Evolutionary conservation across 2,888 invertebrate species (phyloP), one percentile per base, ranked within the genome.

Genomic region (Fissipunctia ypsillon): DNA sequence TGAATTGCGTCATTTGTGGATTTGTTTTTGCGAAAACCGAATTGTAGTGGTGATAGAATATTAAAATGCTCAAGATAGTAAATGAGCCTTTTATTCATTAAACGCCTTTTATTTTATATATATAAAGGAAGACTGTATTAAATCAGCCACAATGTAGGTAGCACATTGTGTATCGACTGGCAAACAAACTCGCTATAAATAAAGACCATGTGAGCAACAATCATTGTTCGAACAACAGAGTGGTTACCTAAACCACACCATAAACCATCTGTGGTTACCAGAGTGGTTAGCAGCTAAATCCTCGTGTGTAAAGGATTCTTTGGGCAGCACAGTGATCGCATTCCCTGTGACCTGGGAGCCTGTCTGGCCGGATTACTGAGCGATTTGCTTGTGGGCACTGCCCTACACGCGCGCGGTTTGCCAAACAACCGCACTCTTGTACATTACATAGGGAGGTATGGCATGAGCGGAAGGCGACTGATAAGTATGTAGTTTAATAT

Each of bases 341-440:
- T 64, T 54, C 61, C 82, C 65, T 14, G 81, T n/a, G 57, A 50
- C 25, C 45, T 31, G 66, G 56, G 48, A 45, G 69, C 48, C 67
- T 66, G 70, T 74, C 81, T 3, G 76, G 10, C 16, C 25, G n/a
- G 69, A 84, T 81, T 69, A 81, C 66, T 14, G 76, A 14, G 69
- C 69, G 69, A 82, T 72, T 38, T 63, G 73, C 67, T 63, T 25
- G 66, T n/a, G 61, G 45, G 28, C 41, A 25, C 50, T n/a, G 31
- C 5, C 38, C 59, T 54, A 57, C 41, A 84, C 28, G 73, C 76
- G 69, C 59, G 76, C 48, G 70, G 70, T 81, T 70, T 84, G 69
- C 82, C 71, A 76, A 72, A 76, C 81, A 81, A 84, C 81, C 43
- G 60, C 65, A 56, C 71, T 60, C 50, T 67, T 59, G 65, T 50